Evolutionary conservation across 2,888 invertebrate genomes (phyloP).

Genomic region (Thecophora atra): DNA sequence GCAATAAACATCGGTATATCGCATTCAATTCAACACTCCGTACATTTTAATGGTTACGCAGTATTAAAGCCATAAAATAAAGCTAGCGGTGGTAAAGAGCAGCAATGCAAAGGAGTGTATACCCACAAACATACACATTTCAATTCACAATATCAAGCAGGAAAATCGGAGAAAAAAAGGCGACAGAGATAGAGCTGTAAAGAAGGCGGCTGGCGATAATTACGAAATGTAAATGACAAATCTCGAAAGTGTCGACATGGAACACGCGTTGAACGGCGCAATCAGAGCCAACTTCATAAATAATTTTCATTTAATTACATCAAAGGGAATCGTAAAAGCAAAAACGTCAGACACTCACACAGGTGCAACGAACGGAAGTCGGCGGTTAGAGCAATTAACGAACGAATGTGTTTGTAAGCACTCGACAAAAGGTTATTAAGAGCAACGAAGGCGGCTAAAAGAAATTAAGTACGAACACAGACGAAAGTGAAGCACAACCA

Average conservation of each 20-base stretch:
- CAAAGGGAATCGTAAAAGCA: slow-evolving; percentile 7
- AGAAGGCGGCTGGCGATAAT: not conserved
- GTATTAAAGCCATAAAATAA: no score
- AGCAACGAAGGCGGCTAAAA: not conserved
- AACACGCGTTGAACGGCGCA: no score
- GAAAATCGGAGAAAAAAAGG: no score
- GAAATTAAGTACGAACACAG: not conserved
- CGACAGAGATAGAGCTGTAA: no score
- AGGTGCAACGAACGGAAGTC: not conserved
- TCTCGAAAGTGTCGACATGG: not conserved
- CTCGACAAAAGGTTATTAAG: slow-evolving; percentile 15
- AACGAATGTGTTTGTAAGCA: slow-evolving; percentile 22
- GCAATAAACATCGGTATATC: no score
- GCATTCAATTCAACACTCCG: no score
- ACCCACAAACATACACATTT: no score
- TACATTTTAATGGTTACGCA: no score
- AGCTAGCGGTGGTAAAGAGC: no score
- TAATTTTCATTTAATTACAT: slow-evolving; percentile 11
- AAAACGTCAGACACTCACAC: not conserved
- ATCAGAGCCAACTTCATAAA: slow-evolving; percentile 20
- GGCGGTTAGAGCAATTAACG: slow-evolving; percentile 23
- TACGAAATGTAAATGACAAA: not conserved
- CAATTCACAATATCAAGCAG: no score
- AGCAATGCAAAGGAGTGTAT: no score
- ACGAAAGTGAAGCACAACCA: not conserved